Conservation (phyloP, 2,113 vertebrate species). For the Tachysurus fulvidraco region DNA sequence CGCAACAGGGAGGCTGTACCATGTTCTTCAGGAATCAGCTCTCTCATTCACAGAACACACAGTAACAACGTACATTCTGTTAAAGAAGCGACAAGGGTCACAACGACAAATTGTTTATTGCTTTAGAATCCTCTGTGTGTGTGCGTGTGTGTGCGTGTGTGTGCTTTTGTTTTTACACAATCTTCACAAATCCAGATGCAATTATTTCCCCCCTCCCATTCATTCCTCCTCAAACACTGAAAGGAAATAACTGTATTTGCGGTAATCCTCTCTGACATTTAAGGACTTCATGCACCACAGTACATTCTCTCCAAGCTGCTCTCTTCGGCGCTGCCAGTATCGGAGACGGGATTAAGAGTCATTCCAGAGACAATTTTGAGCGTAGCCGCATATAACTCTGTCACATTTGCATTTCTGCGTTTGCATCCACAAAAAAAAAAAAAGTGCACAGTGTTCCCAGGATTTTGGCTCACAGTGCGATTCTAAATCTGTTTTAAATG, state of each 20-base stretch:
- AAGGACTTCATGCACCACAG: slow-evolving; percentile 29
- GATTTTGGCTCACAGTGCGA: background rate
- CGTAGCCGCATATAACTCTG: background rate
- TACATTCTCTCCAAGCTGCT: slow-evolving; percentile 19
- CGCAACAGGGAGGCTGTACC: slow-evolving; percentile 15
- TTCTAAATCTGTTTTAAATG: background rate
- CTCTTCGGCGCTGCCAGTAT: slow-evolving; percentile 23
- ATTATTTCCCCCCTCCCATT: background rate
- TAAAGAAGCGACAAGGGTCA: background rate
- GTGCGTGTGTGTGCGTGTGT: background rate
- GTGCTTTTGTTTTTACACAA: slow-evolving; percentile 5
- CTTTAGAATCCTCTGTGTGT: background rate
- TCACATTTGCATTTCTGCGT: background rate
- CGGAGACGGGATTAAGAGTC: slow-evolving; percentile 34
- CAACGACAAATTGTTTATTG: slow-evolving; percentile 10
- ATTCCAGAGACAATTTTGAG: background rate
- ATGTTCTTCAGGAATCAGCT: slow-evolving; percentile 9
- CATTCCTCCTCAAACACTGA: background rate
- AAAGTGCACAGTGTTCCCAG: background rate
- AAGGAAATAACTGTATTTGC: slow-evolving; percentile 38
- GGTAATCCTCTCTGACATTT: slow-evolving; percentile 35
- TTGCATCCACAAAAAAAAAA: background rate
- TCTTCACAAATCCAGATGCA: slow-evolving; percentile 26
- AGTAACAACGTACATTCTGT: background rate
- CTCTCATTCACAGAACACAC: slow-evolving; percentile 2